A percentile compares a stretch with the other conserved stretches of the same genome.
Conservation (phyloP, 2,888 invertebrate genomes). For the Linnaemya vulpina region DNA sequence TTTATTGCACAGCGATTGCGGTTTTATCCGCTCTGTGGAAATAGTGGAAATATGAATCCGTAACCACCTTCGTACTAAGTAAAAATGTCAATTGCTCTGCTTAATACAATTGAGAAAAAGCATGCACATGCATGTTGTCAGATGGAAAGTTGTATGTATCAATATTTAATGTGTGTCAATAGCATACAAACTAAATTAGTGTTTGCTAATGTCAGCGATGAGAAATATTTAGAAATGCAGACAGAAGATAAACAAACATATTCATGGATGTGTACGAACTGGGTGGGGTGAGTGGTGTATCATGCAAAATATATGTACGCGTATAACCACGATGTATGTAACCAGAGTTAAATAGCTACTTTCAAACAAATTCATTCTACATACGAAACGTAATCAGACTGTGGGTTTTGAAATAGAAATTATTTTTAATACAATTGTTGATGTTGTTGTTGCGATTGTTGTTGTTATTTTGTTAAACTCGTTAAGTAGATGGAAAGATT, state of each 20-base stretch:
- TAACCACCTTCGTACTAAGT: not conserved
- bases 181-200: slow-evolving; percentile 70
- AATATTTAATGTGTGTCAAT: slow-evolving; percentile 68
- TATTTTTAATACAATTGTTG: slow-evolving; percentile 44
- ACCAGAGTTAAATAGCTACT: slow-evolving; percentile 1
- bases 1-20: too few species aligned
- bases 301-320: too few species aligned
- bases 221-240: slow-evolving; percentile 56
- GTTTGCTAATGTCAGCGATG: slow-evolving; percentile 70
- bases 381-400: slow-evolving; percentile 61
- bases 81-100: not conserved
- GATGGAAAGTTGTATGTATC: slow-evolving; percentile 46
- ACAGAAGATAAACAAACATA: slow-evolving; percentile 29
- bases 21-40: too few species aligned
- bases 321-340: not conserved
- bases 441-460: slow-evolving; percentile 8
- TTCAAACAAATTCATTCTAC: slow-evolving; percentile 27
- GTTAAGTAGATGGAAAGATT: slow-evolving; percentile 28
- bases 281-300: too few species aligned
- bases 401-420: slow-evolving; percentile 59
- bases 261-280: not conserved
- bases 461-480: slow-evolving; percentile 33
- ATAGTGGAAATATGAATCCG: not conserved
- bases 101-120: too few species aligned
- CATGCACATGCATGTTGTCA: not conserved